Conservation (phyloP, 2,113 vertebrate genomes). For the Myotis davidii region DNA sequence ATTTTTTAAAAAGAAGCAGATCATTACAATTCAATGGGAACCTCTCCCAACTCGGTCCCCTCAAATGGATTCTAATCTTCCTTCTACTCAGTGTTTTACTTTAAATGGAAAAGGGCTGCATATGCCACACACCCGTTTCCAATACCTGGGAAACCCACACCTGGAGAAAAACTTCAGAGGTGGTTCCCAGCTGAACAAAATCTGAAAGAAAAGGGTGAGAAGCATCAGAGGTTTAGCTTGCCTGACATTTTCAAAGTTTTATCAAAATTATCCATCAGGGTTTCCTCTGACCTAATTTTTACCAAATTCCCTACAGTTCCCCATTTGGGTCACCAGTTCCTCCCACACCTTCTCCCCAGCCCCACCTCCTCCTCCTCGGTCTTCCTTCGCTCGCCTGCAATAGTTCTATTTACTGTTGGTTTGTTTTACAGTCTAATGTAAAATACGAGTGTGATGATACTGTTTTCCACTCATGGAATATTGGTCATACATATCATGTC, state of each 20-base stretch:
- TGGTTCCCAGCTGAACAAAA: slow-evolving; percentile 36
- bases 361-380: background rate
- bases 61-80: background rate
- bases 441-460: background rate
- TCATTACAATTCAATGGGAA: background rate
- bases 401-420: background rate
- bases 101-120: background rate
- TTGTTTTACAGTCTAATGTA: background rate
- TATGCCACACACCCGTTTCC: background rate
- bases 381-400: background rate
- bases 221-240: background rate
- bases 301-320: background rate
- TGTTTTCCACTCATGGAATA: background rate
- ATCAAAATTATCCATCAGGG: slow-evolving; percentile 8
- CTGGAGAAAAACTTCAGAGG: background rate
- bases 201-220: background rate
- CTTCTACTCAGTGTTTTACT: background rate
- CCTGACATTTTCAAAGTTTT: background rate
- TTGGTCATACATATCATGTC: background rate
- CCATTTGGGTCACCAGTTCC: background rate
- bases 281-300: background rate
- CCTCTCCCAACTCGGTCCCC: background rate
- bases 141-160: background rate
- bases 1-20: background rate
- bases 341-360: background rate